phyloP scores from a whole-genome alignment of 53 echinoderm and acorn worm genomes.

The Arbacia lixula region DNA sequence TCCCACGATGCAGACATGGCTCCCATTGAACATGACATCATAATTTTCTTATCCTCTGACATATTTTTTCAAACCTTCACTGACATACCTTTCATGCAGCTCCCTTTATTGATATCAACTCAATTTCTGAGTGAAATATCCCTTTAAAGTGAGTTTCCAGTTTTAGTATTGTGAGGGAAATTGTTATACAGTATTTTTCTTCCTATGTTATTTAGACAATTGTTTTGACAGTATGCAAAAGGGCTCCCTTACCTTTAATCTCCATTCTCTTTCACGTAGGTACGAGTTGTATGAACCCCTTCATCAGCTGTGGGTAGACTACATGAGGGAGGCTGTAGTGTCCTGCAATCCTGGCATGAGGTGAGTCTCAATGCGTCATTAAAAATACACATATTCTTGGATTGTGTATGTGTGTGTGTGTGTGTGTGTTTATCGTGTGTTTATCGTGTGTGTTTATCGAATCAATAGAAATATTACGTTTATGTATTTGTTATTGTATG shows the following conservation, averaged over 20 bases:
- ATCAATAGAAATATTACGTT: background rate
- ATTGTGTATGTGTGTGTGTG: background rate
- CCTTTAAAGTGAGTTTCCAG: too few species aligned
- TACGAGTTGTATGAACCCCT: conserved; percentile 90
- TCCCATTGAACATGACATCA: too few species aligned
- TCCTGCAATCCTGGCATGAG: conserved; percentile 12
- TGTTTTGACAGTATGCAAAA: background rate
- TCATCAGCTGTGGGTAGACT: conserved; percentile 90
- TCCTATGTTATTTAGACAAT: background rate
- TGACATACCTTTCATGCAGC: too few species aligned
- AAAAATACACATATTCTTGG: background rate
- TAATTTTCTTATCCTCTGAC: too few species aligned
- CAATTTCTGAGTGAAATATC: background rate
- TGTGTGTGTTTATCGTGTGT: background rate
- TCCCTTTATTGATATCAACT: too few species aligned
- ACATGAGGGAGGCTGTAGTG: conserved; percentile 81
- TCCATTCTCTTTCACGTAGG: too few species aligned
- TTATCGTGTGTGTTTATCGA: background rate
- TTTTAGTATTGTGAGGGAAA: background rate
- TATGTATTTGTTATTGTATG: background rate
- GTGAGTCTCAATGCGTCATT: background rate
- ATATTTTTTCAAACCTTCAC: too few species aligned
- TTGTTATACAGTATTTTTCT: too few species aligned
- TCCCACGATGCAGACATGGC: too few species aligned
- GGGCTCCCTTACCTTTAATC: background rate